A percentile compares a stretch with the other conserved stretches of the same genome.
Conservation (phyloP, 2,113 vertebrate species). For the Zapornia atra region DNA sequence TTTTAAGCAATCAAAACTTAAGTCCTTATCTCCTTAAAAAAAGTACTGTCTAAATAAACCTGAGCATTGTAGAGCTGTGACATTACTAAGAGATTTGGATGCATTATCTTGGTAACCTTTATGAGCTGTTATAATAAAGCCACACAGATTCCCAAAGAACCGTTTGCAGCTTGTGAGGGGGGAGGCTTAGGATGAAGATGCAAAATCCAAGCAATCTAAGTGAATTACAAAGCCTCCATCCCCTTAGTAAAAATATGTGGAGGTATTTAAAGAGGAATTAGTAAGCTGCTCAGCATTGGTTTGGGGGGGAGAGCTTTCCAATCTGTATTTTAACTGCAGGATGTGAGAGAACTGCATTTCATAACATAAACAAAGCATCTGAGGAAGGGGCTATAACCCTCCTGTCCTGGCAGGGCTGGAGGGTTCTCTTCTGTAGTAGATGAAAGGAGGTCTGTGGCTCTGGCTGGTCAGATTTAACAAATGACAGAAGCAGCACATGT, state of each 20-base stretch:
- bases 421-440: rapidly evolving
- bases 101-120: slow-evolving; percentile 38
- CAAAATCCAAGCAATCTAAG: neutral
- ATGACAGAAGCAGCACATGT: rapidly evolving
- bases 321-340: neutral
- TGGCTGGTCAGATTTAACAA: too few relatives aligned
- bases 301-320: neutral
- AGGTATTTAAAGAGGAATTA: neutral
- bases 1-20: slow-evolving; percentile 30
- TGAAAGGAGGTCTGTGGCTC: neutral
- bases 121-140: neutral
- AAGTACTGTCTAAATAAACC: neutral
- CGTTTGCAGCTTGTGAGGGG: neutral
- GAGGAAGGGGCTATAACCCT: neutral
- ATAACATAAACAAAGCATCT: neutral
- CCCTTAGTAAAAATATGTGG: neutral
- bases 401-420: neutral
- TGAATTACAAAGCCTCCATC: neutral
- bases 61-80: slow-evolving; percentile 24
- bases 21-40: neutral
- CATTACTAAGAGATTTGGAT: slow-evolving; percentile 32
- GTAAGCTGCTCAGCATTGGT: neutral
- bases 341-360: neutral
- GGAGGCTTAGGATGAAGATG: neutral
- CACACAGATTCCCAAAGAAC: neutral